Evolutionary conservation across 2,113 vertebrate genomes (phyloP).

Genomic region (Promerops cafer): DNA sequence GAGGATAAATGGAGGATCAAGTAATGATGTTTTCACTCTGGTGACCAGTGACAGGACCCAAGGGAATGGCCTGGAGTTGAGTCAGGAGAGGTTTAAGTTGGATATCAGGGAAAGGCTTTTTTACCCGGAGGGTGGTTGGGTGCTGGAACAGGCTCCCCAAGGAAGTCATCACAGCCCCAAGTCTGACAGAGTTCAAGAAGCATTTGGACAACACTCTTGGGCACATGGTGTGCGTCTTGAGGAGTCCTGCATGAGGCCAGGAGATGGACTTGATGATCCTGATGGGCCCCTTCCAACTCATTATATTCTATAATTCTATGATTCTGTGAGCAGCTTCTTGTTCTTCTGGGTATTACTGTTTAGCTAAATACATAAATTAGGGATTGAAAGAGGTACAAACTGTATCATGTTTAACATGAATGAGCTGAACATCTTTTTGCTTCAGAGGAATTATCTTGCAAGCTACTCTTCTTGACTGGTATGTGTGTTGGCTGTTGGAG

Average conservation of each 20-base stretch:
- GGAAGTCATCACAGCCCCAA: background rate
- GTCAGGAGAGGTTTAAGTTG: background rate
- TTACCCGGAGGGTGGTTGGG: background rate
- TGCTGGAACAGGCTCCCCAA: background rate
- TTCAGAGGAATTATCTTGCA: background rate
- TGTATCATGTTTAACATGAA: background rate
- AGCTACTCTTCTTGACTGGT: background rate
- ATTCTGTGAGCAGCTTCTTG: background rate
- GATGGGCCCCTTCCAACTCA: background rate
- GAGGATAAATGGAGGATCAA: background rate
- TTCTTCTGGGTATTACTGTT: background rate
- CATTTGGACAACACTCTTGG: rapidly evolving
- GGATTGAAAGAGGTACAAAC: background rate
- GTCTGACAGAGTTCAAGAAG: background rate
- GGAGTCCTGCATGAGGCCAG: background rate
- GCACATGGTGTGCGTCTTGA: background rate
- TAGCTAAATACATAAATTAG: background rate
- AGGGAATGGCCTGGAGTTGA: background rate
- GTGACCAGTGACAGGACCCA: background rate
- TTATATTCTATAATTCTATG: background rate
- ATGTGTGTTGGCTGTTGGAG: background rate
- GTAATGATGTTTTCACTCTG: background rate
- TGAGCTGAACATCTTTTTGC: background rate
- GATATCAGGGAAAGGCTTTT: background rate
- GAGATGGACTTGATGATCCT: background rate